Evolutionary conservation across 37 sponge, comb jelly and placozoan genomes (phyloP).

Genomic region (Tethya wilhelma): DNA sequence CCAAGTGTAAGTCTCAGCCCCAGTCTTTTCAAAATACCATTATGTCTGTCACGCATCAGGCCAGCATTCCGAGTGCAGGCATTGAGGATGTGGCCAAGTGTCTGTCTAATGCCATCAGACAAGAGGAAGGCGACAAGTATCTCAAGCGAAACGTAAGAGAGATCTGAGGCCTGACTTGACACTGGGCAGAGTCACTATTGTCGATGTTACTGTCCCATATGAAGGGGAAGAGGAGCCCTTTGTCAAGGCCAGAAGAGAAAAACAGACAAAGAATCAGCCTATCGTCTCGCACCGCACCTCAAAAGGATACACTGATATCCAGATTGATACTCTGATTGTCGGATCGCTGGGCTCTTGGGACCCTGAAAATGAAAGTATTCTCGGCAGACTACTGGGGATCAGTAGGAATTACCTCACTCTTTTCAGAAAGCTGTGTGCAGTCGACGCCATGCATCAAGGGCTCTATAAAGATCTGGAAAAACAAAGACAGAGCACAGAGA

Average conservation of each 20-base stretch:
- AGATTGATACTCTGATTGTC: conserved; percentile 3
- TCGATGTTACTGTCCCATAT: conserved; percentile 44
- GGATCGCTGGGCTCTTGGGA: conserved; percentile 40
- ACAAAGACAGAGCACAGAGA: too few species aligned
- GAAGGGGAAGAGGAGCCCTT: conserved; percentile 9
- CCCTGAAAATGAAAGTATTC: conserved; percentile 4
- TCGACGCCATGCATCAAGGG: conserved; percentile 38
- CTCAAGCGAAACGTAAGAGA: too few species aligned
- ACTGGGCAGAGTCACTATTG: neutral
- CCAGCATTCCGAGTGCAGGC: conserved; percentile 9
- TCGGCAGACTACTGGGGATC: conserved; percentile 23
- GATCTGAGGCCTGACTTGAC: conserved; percentile 32
- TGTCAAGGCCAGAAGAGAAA: conserved; percentile 10
- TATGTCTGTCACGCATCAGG: conserved; percentile 35
- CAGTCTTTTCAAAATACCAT: conserved; percentile 25
- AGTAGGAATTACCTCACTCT: neutral
- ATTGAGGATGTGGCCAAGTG: conserved; percentile 31
- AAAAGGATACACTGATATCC: neutral
- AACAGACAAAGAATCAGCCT: conserved; percentile 3
- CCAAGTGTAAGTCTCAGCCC: conserved; percentile 4
- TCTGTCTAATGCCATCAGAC: too few species aligned
- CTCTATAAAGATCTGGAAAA: too few species aligned
- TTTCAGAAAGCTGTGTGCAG: conserved; percentile 30
- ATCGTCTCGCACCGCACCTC: neutral
- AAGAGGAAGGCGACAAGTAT: too few species aligned